Base-by-base conservation (phyloP, 2,113 vertebrate species). In the Pseudorhombus dupliciocellatus region DNA sequence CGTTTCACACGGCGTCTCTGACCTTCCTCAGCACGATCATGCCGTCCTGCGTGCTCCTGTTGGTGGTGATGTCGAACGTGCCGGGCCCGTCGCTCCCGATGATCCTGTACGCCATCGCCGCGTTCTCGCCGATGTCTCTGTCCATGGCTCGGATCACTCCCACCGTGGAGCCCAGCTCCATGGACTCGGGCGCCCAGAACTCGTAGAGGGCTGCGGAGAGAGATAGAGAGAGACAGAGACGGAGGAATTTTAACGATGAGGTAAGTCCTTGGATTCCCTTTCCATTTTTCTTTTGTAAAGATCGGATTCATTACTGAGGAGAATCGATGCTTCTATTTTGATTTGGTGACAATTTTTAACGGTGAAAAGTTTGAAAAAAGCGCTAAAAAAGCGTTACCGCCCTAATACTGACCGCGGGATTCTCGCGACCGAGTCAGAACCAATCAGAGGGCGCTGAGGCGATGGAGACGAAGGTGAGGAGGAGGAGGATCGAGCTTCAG, bases 21-120 rank as follows among this genome's bases (percentile, higher is more conserved):
- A 98, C 97, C 96, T 97, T 98, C 92, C 93, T 96, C 72, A 98
- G 91, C 34, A 93, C 91, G 70, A 99, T 88, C 67, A 97, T 88
- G 46, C 96, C 97, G 70, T 98, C 97, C 82, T 99, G 97, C 0
- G 95, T 96, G 70, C 93, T 92, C 84, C 93, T 93, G 76, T 99
- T 95, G 4, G 95, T 96, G 84, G 79, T 63, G 75, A 98, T 90
- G 8, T 95, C 94, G 75, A 99, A 98, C 93, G 94, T 88, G 71
- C 96, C 96, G 15, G 93, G 93, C 0, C 95, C 95, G 8, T 99
- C 97, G 24, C 95, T 96, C 1, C 96, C 92, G 8, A 89, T 95
- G 81, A 99, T 93, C 78, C 92, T 93, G 89, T 99, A 99, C 61
- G 94, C 93, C 80, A 97, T 96, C 81, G 95, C 95, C 0, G 97